These are phyloP conservation scores for Saccostrea glomerata DNA, from an alignment of 1,140 invertebrate species.

Conservation along the genomic window DNA sequence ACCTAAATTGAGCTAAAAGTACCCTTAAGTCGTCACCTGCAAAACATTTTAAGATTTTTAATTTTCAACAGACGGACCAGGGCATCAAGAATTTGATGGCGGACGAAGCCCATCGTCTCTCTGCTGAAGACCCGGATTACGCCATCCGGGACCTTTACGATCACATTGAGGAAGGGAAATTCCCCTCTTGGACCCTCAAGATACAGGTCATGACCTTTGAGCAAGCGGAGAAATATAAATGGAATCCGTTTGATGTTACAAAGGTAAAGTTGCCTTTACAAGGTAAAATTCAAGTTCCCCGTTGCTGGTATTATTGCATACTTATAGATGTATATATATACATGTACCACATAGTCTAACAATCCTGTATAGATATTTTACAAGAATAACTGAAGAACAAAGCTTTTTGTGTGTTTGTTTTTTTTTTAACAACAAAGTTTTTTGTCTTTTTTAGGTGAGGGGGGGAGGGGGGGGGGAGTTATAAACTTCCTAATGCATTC, in stretches of 20 bases:
- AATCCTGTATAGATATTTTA: no score
- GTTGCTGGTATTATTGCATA: no score
- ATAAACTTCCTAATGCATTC: no score
- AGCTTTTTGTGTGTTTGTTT: no score
- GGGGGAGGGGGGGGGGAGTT: no score
- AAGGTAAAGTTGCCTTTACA: conserved; percentile 67
- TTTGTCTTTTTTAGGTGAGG: no score
- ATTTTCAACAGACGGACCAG: conserved; percentile 86
- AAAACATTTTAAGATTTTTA: not conserved
- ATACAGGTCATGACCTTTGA: conserved; percentile 83
- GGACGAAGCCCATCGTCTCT: conserved; percentile 86
- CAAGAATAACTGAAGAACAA: no score
- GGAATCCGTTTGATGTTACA: conserved; percentile 79
- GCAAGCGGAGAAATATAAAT: conserved; percentile 79
- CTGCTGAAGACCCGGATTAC: conserved; percentile 92
- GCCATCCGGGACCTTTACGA: conserved; percentile 93
- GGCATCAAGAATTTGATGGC: conserved; percentile 91
- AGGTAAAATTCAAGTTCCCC: no score
- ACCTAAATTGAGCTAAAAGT: no score
- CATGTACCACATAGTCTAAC: no score
- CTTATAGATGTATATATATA: no score
- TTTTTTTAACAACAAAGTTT: no score
- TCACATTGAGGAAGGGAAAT: conserved; percentile 89
- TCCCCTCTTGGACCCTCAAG: conserved; percentile 86
- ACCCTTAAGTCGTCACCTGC: not conserved